These are phyloP conservation scores for Zenarchopterus dispar DNA, from an alignment of 2,797 vertebrate genomes.

Conservation along the genomic window DNA sequence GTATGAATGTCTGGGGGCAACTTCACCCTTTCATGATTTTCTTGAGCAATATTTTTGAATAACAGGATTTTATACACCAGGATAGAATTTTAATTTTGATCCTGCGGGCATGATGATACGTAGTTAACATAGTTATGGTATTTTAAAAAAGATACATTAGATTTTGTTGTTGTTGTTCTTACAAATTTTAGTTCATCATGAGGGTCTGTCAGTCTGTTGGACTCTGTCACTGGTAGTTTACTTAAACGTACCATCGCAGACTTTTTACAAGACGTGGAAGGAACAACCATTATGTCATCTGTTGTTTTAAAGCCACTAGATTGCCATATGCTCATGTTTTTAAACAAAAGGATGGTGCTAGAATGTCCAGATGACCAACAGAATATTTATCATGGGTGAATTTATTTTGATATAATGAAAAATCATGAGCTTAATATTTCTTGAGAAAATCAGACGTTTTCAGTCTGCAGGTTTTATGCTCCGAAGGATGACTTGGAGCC, in stretches of 20 bases:
- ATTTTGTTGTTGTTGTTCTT: too few relatives aligned
- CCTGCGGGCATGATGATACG: neutral
- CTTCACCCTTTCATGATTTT: slow-evolving; percentile 63
- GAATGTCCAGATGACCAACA: neutral
- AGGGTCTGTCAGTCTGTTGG: neutral
- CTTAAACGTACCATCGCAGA: neutral
- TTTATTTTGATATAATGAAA: too few relatives aligned
- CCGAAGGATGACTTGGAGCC: too few relatives aligned
- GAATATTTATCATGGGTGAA: too few relatives aligned
- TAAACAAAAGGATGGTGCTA: neutral
- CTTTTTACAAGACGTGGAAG: neutral
- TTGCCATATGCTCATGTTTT: neutral
- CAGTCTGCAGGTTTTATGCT: too few relatives aligned
- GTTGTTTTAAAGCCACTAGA: neutral
- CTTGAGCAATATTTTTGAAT: slow-evolving; percentile 24
- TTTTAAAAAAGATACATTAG: neutral
- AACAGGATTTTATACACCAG: neutral
- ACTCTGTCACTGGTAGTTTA: neutral
- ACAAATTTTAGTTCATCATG: neutral
- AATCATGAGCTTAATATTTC: too few relatives aligned
- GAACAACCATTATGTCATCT: neutral
- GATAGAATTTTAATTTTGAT: slow-evolving; percentile 4
- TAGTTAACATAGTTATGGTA: too few relatives aligned
- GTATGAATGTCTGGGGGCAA: slow-evolving; percentile 62
- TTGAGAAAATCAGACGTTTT: too few relatives aligned